Percentiles rank a stretch among this genome's conserved stretches.
Conservation (phyloP, 1,140 invertebrate genomes). For the Portunus trituberculatus region DNA sequence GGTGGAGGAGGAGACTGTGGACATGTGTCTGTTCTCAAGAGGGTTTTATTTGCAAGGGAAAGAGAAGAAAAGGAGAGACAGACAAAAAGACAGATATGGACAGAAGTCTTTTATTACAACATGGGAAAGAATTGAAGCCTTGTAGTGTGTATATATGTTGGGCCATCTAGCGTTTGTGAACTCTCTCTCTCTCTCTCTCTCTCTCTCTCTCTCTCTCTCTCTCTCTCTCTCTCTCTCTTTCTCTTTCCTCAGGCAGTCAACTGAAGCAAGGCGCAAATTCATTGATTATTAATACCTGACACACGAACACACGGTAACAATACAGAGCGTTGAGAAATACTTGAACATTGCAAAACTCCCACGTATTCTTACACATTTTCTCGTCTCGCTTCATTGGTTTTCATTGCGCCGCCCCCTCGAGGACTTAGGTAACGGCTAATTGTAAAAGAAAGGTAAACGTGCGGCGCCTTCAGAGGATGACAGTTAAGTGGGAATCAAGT, state of each 20-base stretch:
- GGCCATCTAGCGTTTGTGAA: background rate
- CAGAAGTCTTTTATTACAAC: background rate
- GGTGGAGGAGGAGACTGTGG: too few species aligned
- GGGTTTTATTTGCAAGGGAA: background rate
- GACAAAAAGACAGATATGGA: background rate
- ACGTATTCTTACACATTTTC: background rate
- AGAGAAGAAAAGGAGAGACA: background rate
- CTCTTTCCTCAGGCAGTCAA: background rate
- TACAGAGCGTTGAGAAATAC: background rate
- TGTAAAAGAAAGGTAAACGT: too few species aligned
- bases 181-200: slow-evolving; percentile 1
- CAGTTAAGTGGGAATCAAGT: background rate
- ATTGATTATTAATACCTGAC: too few species aligned
- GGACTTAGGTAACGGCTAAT: too few species aligned
- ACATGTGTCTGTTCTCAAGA: background rate
- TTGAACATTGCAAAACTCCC: background rate
- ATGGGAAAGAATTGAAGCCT: background rate
- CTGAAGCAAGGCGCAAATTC: background rate
- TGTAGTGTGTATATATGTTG: background rate
- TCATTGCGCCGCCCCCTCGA: background rate
- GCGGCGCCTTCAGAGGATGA: background rate
- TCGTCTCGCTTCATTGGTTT: background rate
- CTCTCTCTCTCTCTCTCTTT: too few species aligned
- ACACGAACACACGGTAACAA: background rate
- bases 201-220: too few species aligned